These are phyloP conservation scores for Tetropium fuscum DNA, from an alignment of 2,888 invertebrate species.

Conservation along the genomic window DNA sequence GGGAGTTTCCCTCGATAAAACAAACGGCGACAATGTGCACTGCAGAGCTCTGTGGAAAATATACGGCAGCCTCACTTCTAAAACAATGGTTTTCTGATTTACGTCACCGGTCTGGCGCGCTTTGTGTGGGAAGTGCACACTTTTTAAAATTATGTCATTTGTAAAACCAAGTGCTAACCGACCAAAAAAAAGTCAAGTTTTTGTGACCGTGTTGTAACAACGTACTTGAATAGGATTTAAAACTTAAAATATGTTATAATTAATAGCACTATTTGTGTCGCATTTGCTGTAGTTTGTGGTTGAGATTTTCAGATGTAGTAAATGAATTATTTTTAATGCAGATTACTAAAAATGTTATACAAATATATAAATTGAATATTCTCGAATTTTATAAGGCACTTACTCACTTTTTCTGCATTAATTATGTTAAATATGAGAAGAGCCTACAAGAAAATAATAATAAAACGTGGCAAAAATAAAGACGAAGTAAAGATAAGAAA, in stretches of 20 bases:
- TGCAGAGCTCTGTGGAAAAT: constrained; percentile 41
- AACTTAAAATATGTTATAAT: constrained; percentile 29
- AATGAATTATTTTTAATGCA: too few species aligned
- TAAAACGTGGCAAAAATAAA: too few species aligned
- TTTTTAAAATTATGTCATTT: constrained; percentile 59
- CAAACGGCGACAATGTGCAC: constrained; percentile 38
- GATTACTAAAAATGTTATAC: too few species aligned
- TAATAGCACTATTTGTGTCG: too few species aligned
- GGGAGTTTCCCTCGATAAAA: constrained; percentile 32
- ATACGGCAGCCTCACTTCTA: constrained; percentile 47
- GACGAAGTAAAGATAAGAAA: too few species aligned
- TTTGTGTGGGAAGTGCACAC: constrained; percentile 54
- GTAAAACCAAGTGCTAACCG: constrained; percentile 55
- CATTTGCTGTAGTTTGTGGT: too few species aligned
- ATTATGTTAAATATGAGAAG: too few species aligned
- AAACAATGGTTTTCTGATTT: constrained; percentile 59
- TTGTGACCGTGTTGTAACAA: constrained; percentile 42
- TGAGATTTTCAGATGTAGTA: too few species aligned
- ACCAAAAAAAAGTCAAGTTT: constrained; percentile 50
- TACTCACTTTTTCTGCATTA: too few species aligned
- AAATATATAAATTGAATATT: too few species aligned
- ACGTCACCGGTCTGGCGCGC: constrained; percentile 46
- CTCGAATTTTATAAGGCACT: too few species aligned
- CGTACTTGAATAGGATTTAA: constrained; percentile 45
- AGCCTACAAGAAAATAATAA: too few species aligned